Conservation (phyloP, 1,140 invertebrate species). For the Penaeus vannamei region DNA sequence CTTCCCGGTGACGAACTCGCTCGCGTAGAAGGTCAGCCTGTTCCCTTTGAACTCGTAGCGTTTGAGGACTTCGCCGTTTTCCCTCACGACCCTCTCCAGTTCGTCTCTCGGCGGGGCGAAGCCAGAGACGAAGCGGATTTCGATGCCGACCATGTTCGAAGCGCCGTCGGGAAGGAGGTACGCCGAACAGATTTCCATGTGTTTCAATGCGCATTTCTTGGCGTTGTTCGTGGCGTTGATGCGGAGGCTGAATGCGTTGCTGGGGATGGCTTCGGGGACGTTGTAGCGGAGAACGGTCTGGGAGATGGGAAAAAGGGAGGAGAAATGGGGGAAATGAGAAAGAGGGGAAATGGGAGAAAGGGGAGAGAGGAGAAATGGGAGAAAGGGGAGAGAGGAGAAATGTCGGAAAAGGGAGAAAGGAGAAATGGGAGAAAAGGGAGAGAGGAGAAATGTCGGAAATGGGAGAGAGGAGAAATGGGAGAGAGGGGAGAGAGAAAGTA, state of each 20-base stretch:
- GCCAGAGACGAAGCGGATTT: constrained; percentile 9
- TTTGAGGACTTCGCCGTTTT: background rate
- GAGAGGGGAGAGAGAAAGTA: no score
- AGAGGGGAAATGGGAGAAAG: no score
- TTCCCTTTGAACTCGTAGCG: constrained; percentile 27
- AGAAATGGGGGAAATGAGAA: no score
- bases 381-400: no score
- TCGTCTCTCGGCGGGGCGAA: constrained; percentile 36
- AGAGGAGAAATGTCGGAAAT: no score
- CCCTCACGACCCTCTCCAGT: background rate
- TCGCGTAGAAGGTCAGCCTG: constrained; percentile 8
- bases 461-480: no score
- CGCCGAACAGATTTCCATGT: background rate
- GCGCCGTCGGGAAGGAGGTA: constrained; percentile 26
- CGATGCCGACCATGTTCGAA: constrained; percentile 38
- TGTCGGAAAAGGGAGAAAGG: no score
- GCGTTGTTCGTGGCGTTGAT: background rate
- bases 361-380: no score
- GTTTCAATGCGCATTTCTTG: constrained; percentile 9
- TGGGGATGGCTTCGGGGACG: constrained; percentile 3
- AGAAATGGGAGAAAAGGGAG: no score
- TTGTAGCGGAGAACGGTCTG: constrained; percentile 47
- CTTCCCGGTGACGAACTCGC: background rate
- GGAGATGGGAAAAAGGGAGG: background rate
- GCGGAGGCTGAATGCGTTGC: constrained; percentile 11